phyloP scores from a whole-genome alignment of 2,113 vertebrate species.

The Cathartes aura region DNA sequence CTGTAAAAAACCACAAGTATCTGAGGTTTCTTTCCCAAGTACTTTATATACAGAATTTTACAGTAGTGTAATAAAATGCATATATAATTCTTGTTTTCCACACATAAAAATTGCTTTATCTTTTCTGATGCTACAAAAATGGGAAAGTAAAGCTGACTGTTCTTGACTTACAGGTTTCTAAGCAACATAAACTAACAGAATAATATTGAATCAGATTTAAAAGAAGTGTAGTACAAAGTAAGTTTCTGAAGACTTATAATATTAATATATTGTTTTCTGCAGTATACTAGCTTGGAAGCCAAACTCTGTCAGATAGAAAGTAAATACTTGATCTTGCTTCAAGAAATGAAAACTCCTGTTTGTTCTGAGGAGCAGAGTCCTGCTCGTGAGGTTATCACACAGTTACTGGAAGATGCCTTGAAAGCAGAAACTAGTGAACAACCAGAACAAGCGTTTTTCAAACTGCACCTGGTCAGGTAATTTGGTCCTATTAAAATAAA shows the following conservation, averaged over 20 bases:
- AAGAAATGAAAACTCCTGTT: constrained; percentile 91
- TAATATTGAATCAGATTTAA: neutral
- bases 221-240: neutral
- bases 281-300: constrained; percentile 92
- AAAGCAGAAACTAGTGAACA: constrained; percentile 87
- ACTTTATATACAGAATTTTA: neutral
- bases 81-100: neutral
- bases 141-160: neutral
- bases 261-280: neutral
- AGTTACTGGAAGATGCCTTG: constrained; percentile 92
- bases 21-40: neutral
- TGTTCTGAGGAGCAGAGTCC: constrained; percentile 87
- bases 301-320: constrained; percentile 97
- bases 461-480: constrained; percentile 93
- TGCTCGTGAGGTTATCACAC: constrained; percentile 87
- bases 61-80: neutral
- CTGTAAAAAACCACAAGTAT: neutral
- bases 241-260: neutral
- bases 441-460: constrained; percentile 85
- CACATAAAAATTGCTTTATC: neutral
- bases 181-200: neutral
- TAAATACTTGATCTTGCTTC: constrained; percentile 94
- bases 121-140: neutral
- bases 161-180: neutral
- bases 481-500: neutral